phyloP scores from a whole-genome alignment of 2,113 vertebrate species.

The Myotis lucifugus region DNA sequence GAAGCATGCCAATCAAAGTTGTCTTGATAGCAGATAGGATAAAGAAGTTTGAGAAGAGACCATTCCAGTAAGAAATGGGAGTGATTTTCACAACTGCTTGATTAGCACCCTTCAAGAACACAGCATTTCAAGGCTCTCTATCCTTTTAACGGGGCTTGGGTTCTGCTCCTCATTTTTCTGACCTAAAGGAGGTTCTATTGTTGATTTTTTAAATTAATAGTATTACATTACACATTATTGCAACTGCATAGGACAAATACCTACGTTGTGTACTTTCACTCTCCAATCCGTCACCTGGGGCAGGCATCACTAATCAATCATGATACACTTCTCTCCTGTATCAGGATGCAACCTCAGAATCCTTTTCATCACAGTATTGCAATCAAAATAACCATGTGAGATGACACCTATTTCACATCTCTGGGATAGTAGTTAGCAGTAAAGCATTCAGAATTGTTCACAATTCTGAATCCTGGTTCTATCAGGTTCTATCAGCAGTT shows the following conservation, averaged over 20 bases:
- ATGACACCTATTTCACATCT: background rate
- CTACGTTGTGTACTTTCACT: background rate
- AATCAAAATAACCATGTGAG: background rate
- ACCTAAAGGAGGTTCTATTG: background rate
- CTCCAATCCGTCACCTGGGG: background rate
- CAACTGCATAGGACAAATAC: background rate
- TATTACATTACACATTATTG: background rate
- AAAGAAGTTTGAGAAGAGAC: background rate
- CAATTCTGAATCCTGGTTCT: background rate
- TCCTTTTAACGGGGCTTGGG: background rate
- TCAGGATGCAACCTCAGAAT: background rate
- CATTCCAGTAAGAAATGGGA: background rate
- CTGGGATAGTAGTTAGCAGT: background rate
- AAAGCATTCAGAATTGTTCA: background rate
- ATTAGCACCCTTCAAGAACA: background rate
- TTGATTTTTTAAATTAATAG: background rate
- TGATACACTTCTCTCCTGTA: background rate
- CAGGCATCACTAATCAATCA: constrained; percentile 4
- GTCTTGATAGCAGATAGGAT: background rate
- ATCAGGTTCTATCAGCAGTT: background rate
- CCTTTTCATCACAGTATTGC: background rate
- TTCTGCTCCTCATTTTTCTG: background rate
- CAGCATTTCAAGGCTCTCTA: background rate
- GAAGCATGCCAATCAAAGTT: background rate
- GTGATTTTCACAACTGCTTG: background rate